Percentiles rank a stretch among this genome's conserved stretches.
Conservation (phyloP, 1,140 invertebrate genomes). For the Drosophila albomicans region DNA sequence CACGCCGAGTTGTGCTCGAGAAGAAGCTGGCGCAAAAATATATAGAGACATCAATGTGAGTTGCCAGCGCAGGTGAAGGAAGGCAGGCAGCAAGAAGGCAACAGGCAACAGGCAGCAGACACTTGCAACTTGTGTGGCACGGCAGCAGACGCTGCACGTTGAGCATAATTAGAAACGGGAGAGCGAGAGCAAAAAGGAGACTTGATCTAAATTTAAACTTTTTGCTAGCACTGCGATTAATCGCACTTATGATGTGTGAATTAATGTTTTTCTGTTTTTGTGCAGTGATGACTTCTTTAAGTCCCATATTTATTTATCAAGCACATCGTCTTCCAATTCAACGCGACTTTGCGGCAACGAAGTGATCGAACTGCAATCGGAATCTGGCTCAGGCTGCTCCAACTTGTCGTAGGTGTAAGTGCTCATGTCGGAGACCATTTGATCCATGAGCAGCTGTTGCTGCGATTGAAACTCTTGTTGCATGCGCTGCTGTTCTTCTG, state of each 20-base stretch:
- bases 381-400: neutral
- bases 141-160: slow-evolving; percentile 39
- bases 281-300: neutral
- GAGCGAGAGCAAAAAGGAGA: neutral
- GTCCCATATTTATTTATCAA: neutral
- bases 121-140: slow-evolving; percentile 70
- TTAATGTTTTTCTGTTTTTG: slow-evolving; percentile 13
- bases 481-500: slow-evolving; percentile 46
- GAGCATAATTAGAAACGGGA: slow-evolving; percentile 72
- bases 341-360: slow-evolving; percentile 22
- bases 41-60: slow-evolving; percentile 76
- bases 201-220: slow-evolving; percentile 33
- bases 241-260: slow-evolving; percentile 47
- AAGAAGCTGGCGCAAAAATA: neutral
- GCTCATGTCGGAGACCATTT: slow-evolving; percentile 39
- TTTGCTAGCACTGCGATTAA: slow-evolving; percentile 28
- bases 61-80: slow-evolving; percentile 65
- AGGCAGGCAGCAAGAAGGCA: slow-evolving; percentile 2
- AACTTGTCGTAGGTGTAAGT: neutral
- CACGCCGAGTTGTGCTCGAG: slow-evolving; percentile 72
- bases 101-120: neutral
- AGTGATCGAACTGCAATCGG: slow-evolving; percentile 20
- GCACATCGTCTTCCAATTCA: neutral
- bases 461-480: slow-evolving; percentile 44
- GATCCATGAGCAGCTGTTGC: slow-evolving; percentile 47